Conservation (phyloP, 2,113 vertebrate species). For the Pollachius pollachius region DNA sequence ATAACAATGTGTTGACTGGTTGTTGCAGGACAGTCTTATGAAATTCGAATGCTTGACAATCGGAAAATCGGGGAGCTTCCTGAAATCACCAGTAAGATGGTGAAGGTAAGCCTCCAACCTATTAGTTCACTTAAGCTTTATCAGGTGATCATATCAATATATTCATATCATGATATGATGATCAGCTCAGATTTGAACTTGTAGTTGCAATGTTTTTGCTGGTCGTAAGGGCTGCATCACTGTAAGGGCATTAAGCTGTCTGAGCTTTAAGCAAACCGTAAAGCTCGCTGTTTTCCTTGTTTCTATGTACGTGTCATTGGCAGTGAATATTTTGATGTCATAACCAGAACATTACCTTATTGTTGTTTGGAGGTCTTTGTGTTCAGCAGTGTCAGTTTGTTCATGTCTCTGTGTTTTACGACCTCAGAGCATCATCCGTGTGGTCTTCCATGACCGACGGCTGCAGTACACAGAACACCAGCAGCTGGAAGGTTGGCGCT, state of each 20-base stretch:
- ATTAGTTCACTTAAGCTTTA: neutral
- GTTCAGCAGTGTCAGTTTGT: neutral
- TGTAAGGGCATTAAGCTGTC: no score
- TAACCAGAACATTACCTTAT: no score
- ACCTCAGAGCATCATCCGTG: slow-evolving; percentile 91
- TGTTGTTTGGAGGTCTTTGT: neutral
- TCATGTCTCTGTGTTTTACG: neutral
- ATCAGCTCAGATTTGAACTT: no score
- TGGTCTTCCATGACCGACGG: slow-evolving; percentile 94
- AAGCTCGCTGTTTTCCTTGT: no score
- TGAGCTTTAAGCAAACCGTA: no score
- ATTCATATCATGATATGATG: no score
- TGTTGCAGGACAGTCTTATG: slow-evolving; percentile 92
- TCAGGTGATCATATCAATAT: no score
- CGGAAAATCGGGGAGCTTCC: slow-evolving; percentile 94
- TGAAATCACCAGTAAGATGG: slow-evolving; percentile 93
- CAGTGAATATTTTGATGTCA: no score
- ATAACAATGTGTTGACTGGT: neutral
- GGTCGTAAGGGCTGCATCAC: no score
- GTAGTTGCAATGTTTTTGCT: no score
- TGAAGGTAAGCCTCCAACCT: slow-evolving; percentile 81
- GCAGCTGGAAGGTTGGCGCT: slow-evolving; percentile 96
- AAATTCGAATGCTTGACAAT: slow-evolving; percentile 98
- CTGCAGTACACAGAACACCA: slow-evolving; percentile 97
- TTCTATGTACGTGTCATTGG: no score